These are phyloP conservation scores for Caenorhabditis sp. DNA, from an alignment of 2,888 invertebrate species.

Conservation along the genomic window DNA sequence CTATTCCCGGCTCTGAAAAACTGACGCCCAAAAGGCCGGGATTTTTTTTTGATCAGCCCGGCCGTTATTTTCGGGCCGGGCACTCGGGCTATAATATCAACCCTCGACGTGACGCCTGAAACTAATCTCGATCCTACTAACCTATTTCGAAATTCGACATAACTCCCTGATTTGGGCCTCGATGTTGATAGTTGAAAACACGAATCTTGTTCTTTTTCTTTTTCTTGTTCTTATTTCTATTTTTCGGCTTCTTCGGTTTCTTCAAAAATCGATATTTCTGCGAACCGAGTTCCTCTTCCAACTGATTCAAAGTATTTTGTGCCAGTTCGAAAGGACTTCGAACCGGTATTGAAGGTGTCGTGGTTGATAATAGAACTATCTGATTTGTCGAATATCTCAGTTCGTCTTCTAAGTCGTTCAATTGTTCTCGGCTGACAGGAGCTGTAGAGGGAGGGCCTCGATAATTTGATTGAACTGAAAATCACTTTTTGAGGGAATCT, in stretches of 20 bases:
- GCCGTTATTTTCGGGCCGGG: no score
- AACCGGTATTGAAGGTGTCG: slow-evolving; percentile 2
- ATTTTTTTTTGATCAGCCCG: no score
- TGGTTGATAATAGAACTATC: slow-evolving; percentile 3
- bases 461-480: slow-evolving; percentile 5
- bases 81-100: no score
- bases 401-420: slow-evolving; percentile 5
- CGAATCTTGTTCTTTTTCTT: slow-evolving; percentile 12
- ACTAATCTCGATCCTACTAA: background rate
- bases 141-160: background rate
- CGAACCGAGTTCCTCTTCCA: slow-evolving; percentile 28
- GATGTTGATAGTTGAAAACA: slow-evolving; percentile 11
- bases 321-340: background rate
- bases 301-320: slow-evolving; percentile 12
- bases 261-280: slow-evolving; percentile 27
- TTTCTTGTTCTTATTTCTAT: slow-evolving; percentile 6
- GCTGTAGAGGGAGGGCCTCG: slow-evolving; percentile 19
- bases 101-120: no score
- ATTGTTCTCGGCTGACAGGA: slow-evolving; percentile 13
- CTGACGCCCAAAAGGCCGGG: no score
- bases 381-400: slow-evolving; percentile 21
- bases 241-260: slow-evolving; percentile 10
- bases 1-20: no score
- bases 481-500: no score
- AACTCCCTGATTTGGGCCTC: background rate